Conservation (phyloP, 2,113 vertebrate genomes). For the Panurus biarmicus region DNA sequence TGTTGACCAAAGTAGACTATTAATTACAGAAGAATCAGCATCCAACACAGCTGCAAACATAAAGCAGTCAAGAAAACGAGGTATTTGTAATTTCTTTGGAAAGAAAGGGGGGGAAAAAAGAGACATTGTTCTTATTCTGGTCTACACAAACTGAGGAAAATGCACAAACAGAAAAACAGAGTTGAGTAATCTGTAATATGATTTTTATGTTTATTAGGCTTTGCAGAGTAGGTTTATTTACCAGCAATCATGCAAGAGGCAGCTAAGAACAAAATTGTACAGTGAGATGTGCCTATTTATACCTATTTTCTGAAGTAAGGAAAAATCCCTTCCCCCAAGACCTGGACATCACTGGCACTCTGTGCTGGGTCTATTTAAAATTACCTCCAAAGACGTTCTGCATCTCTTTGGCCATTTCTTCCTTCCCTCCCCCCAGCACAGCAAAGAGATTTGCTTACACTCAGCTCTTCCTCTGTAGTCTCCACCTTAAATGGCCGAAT, state of each 20-base stretch:
- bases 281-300: neutral
- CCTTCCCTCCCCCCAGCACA: neutral
- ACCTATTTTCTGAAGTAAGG: neutral
- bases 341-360: neutral
- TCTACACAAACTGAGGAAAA: neutral
- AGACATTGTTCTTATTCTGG: neutral
- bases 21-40: slow-evolving; percentile 38
- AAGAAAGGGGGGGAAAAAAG: neutral
- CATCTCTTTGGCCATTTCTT: neutral
- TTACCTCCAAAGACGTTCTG: neutral
- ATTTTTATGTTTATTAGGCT: neutral
- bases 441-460: slow-evolving; percentile 40
- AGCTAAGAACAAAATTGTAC: neutral
- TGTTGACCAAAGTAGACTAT: neutral
- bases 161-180: neutral
- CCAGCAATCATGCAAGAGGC: neutral
- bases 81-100: neutral
- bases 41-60: slow-evolving; percentile 33
- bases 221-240: neutral
- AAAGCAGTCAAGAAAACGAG: slow-evolving; percentile 30
- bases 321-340: neutral
- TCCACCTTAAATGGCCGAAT: slow-evolving; percentile 72
- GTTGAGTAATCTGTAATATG: neutral
- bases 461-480: slow-evolving; percentile 70
- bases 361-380: neutral